Percentiles rank a stretch among this genome's conserved stretches.
Conservation (phyloP, 2,797 vertebrate genomes). For the Gallinago solitaria region DNA sequence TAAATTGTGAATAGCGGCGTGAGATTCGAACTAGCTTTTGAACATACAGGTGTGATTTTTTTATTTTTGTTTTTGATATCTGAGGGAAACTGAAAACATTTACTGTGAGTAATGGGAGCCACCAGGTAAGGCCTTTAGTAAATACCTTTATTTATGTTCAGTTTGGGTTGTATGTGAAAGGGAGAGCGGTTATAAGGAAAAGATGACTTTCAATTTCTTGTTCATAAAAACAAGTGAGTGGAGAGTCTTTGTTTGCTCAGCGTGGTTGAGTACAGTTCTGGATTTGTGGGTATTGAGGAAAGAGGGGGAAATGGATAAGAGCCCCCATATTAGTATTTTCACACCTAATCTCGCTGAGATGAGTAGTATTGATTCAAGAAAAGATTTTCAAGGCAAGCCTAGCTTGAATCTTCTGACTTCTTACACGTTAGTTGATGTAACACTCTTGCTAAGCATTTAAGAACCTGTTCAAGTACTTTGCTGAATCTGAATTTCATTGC, state of each 20-base stretch:
- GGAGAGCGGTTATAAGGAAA: background rate
- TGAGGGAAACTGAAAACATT: background rate
- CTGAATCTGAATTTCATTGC: background rate
- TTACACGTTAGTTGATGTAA: background rate
- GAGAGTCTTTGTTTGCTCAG: background rate
- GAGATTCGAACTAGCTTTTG: background rate
- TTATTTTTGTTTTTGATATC: background rate
- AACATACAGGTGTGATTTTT: background rate
- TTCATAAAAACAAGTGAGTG: background rate
- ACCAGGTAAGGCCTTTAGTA: background rate
- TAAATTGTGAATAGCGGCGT: background rate
- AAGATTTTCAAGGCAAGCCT: background rate
- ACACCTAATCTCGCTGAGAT: background rate
- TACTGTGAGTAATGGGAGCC: background rate
- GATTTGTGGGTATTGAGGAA: background rate
- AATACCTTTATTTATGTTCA: background rate
- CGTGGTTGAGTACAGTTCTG: background rate
- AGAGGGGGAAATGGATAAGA: background rate
- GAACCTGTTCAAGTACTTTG: background rate
- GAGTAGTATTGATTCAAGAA: background rate
- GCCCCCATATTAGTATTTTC: background rate
- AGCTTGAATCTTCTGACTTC: background rate
- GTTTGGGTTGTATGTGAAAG: background rate
- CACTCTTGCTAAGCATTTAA: background rate
- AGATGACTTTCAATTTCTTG: conserved; percentile 3